Evolutionary conservation across 2,113 vertebrate genomes (phyloP).

Genomic region (Etia nguti): DNA sequence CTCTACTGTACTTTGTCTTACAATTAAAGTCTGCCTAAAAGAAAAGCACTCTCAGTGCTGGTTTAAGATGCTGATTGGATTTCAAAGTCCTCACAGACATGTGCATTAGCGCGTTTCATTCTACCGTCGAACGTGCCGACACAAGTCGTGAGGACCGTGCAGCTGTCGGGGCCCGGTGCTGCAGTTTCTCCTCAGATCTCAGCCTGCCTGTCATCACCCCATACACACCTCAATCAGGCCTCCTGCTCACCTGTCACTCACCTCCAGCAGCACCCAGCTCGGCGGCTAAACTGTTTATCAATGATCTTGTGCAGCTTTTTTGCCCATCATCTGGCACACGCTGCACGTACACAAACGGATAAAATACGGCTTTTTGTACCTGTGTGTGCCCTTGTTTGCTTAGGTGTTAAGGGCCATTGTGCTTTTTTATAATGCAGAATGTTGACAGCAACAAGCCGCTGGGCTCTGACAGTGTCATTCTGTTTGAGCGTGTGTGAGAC

Average conservation of each 20-base stretch:
- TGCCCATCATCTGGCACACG: slow-evolving; percentile 19
- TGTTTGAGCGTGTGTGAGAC: not conserved
- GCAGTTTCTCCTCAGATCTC: slow-evolving; percentile 61
- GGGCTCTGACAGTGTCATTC: not conserved
- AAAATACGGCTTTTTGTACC: not conserved
- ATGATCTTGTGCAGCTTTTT: slow-evolving; percentile 64
- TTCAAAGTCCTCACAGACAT: not conserved
- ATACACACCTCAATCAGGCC: slow-evolving; percentile 72
- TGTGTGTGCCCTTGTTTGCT: slow-evolving; percentile 22
- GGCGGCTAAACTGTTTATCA: slow-evolving; percentile 34
- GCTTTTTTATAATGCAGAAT: not conserved
- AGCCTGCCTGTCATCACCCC: slow-evolving; percentile 63
- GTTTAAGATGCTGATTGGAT: not conserved
- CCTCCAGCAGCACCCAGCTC: slow-evolving; percentile 30
- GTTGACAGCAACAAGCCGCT: not conserved
- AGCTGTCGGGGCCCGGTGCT: slow-evolving; percentile 56
- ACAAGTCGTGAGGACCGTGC: slow-evolving; percentile 59
- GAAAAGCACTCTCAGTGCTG: not conserved
- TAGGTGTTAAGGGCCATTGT: not conserved
- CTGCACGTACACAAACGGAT: not conserved
- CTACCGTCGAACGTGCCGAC: slow-evolving; percentile 43
- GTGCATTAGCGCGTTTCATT: slow-evolving; percentile 19
- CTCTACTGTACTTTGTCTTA: not conserved
- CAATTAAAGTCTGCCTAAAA: not conserved
- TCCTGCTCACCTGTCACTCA: slow-evolving; percentile 65